These are phyloP conservation scores for Plumapathes pennacea DNA, from an alignment of 92 coral and sea anemone genomes.

Conservation along the genomic window DNA sequence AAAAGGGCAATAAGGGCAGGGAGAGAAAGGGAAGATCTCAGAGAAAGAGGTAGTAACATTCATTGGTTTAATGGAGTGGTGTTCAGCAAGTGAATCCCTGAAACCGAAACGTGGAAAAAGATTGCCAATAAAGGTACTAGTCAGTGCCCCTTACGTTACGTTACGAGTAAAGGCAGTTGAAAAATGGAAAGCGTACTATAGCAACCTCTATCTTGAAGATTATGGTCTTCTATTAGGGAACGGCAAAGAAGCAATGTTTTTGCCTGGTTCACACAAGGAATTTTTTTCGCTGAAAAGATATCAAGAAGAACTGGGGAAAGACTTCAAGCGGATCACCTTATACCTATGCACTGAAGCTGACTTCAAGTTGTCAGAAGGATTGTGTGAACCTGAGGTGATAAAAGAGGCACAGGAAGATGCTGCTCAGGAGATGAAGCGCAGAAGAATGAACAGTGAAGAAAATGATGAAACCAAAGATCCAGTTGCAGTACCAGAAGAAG, in stretches of 20 bases:
- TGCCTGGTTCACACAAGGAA: slow-evolving; percentile 25
- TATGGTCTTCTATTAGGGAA: slow-evolving; percentile 15
- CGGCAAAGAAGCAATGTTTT: slow-evolving; percentile 22
- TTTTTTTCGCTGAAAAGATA: slow-evolving; percentile 28
- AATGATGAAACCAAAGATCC: slow-evolving; percentile 14
- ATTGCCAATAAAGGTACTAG: slow-evolving; percentile 45
- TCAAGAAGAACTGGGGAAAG: slow-evolving; percentile 35
- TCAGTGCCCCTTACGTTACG: slow-evolving; percentile 33
- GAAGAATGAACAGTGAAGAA: slow-evolving; percentile 13
- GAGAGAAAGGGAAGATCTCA: background rate
- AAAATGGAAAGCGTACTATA: slow-evolving; percentile 37
- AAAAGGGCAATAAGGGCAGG: too few relatives aligned
- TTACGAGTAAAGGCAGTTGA: slow-evolving; percentile 29
- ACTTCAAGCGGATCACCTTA: slow-evolving; percentile 24
- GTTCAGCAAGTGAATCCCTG: slow-evolving; percentile 11
- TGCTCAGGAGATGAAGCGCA: slow-evolving; percentile 4
- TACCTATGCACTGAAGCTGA: slow-evolving; percentile 22
- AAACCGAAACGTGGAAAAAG: slow-evolving; percentile 55
- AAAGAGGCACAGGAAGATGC: slow-evolving; percentile 8
- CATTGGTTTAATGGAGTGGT: slow-evolving; percentile 50
- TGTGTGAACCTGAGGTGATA: background rate
- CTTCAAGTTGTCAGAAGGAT: background rate
- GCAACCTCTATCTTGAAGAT: slow-evolving; percentile 17
- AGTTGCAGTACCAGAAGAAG: slow-evolving; percentile 4
- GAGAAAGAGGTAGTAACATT: slow-evolving; percentile 31